Evolutionary conservation across 2,113 vertebrate genomes (phyloP).

Genomic region (cattle (Bos taurus)): ARS-UCD2.0 NC_037337.1:38684501-38685000

Average conservation of each 20-base stretch:
- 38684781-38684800: background rate
- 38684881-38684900: conserved; percentile 13
- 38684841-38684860: background rate
- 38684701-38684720: accelerated
- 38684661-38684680: background rate
- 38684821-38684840: background rate
- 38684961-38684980: background rate
- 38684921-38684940: background rate
- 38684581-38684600: background rate
- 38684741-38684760: background rate
- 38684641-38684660: background rate
- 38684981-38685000: background rate
- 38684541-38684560: background rate
- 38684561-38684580: background rate
- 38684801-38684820: background rate
- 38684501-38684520: background rate
- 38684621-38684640: background rate
- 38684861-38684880: background rate
- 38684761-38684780: background rate
- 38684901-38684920: background rate
- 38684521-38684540: background rate
- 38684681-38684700: background rate
- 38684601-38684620: background rate
- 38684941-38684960: background rate
- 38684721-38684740: background rate